These are phyloP conservation scores for Thalassophryne amazonica DNA, from an alignment of 2,797 vertebrate species.

Conservation along the genomic window DNA sequence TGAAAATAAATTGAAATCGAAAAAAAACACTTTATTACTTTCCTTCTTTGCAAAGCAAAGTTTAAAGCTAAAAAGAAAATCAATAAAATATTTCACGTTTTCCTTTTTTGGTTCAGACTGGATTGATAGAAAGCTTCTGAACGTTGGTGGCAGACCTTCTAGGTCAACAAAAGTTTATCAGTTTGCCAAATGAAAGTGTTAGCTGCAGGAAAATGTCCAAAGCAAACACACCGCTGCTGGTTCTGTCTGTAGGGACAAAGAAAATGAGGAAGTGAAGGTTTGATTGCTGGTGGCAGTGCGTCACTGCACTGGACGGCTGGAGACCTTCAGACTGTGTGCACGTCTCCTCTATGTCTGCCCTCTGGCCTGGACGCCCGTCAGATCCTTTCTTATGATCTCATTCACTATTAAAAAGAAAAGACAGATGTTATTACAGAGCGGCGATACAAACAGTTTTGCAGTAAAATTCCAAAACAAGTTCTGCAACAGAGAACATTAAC, in stretches of 20 bases:
- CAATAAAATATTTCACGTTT: slow-evolving; percentile 28
- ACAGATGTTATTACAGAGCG: slow-evolving; percentile 14
- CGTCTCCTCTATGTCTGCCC: slow-evolving; percentile 87
- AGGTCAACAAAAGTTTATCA: slow-evolving; percentile 3
- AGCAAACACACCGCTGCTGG: slow-evolving; percentile 33
- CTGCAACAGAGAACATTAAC: neutral
- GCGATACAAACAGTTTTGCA: neutral
- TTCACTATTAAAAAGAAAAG: slow-evolving; percentile 85
- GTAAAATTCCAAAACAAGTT: neutral
- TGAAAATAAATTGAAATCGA: no score
- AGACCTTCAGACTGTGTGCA: neutral
- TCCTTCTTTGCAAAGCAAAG: neutral
- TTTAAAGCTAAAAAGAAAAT: neutral
- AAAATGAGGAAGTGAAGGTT: slow-evolving; percentile 24
- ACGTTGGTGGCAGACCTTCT: neutral
- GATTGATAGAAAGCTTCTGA: slow-evolving; percentile 1
- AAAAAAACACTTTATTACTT: neutral
- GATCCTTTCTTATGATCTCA: slow-evolving; percentile 98
- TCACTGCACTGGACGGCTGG: slow-evolving; percentile 22
- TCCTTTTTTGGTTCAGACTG: neutral
- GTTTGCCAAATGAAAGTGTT: slow-evolving; percentile 26
- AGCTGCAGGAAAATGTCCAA: slow-evolving; percentile 30
- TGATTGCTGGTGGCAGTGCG: slow-evolving; percentile 18
- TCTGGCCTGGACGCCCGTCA: slow-evolving; percentile 90
- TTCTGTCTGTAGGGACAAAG: slow-evolving; percentile 1